Evolutionary conservation across 2,797 vertebrate species (phyloP).

Genomic region (Enteromius paludinosus): DNA sequence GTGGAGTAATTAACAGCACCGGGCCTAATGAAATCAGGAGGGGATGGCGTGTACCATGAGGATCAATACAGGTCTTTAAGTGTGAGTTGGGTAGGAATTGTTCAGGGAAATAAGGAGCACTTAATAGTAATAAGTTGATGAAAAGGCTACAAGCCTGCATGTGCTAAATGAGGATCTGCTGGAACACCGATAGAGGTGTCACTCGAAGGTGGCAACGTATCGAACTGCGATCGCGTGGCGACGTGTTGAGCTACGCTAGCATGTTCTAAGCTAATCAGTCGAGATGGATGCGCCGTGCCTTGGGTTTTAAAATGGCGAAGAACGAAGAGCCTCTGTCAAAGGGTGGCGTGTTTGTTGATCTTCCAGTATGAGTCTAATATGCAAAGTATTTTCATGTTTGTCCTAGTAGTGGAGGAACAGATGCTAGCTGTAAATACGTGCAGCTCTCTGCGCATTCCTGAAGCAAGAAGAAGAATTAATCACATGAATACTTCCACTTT

Average conservation of each 20-base stretch:
- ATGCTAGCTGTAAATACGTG: conserved; percentile 35
- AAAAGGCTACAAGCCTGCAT: conserved; percentile 78
- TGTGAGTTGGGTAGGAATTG: conserved; percentile 70
- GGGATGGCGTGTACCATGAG: conserved; percentile 78
- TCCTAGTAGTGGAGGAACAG: conserved; percentile 30
- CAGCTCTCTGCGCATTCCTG: conserved; percentile 30
- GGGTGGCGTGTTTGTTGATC: conserved; percentile 12
- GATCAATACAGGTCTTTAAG: conserved; percentile 85
- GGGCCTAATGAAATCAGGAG: conserved; percentile 86
- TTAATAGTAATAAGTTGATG: conserved; percentile 83
- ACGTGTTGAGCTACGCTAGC: conserved; percentile 36
- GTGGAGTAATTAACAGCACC: conserved; percentile 90
- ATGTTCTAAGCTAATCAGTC: conserved; percentile 41
- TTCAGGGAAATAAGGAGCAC: conserved; percentile 82
- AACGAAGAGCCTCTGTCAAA: background rate
- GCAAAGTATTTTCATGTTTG: conserved; percentile 26
- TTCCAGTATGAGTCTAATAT: conserved; percentile 34
- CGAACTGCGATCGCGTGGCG: conserved; percentile 22
- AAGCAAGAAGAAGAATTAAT: conserved; percentile 42
- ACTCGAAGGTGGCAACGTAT: conserved; percentile 44
- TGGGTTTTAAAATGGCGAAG: background rate
- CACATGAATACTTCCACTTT: conserved; percentile 38
- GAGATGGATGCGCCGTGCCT: conserved; percentile 26
- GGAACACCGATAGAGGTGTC: conserved; percentile 62
- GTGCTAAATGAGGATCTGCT: conserved; percentile 77